Evolutionary conservation across 2,888 invertebrate genomes (phyloP).

Genomic region (Syrphus vitripennis): DNA sequence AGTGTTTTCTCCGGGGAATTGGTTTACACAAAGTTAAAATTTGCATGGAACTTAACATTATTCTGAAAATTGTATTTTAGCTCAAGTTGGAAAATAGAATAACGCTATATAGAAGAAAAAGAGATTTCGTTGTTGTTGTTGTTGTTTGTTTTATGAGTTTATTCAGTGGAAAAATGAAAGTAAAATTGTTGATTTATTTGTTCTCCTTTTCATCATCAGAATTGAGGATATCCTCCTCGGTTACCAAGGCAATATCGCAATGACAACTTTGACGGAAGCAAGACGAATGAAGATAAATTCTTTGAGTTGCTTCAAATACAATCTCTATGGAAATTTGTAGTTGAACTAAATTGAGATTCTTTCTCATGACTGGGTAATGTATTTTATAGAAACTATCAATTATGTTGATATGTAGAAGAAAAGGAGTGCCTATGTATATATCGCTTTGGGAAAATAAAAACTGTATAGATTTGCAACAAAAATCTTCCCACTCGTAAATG

Average conservation of each 20-base stretch:
- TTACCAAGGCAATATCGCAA: neutral
- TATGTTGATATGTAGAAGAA: neutral
- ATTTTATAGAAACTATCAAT: slow-evolving; percentile 1
- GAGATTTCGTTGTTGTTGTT: neutral
- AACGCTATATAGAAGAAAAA: neutral
- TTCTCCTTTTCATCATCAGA: neutral
- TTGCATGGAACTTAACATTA: slow-evolving; percentile 7
- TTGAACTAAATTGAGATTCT: neutral
- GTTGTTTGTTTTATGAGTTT: neutral
- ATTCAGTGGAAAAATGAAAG: slow-evolving; percentile 4
- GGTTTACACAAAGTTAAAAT: slow-evolving; percentile 33
- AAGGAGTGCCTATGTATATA: neutral
- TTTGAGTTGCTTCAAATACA: slow-evolving; percentile 33
- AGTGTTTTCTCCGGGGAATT: slow-evolving; percentile 43
- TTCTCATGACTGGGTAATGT: neutral
- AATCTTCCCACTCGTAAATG: too few species aligned
- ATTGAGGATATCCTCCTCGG: neutral
- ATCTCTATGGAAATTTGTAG: neutral
- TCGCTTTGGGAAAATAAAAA: neutral
- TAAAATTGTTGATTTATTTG: slow-evolving; percentile 6
- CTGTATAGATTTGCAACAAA: too few species aligned
- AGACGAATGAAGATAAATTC: slow-evolving; percentile 22
- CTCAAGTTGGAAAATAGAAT: neutral
- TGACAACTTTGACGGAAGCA: neutral
- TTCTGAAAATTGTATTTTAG: neutral